A percentile compares a stretch with the other conserved stretches of the same genome.
Evolutionary conservation across 2,113 vertebrate genomes (phyloP).

Genomic region (Connochaetes taurinus): DNA sequence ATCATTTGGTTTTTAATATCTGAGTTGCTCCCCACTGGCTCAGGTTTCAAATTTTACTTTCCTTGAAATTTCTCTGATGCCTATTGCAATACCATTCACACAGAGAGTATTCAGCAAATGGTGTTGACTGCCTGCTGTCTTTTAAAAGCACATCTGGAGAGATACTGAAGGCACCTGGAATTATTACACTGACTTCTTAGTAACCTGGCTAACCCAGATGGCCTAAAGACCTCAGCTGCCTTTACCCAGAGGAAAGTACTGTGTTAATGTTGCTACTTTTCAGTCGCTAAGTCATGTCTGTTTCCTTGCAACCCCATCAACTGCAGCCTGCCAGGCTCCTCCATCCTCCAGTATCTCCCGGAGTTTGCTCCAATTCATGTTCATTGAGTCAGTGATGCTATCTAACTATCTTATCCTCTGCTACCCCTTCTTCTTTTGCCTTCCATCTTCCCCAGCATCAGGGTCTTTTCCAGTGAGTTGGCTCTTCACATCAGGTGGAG

Average conservation of each 20-base stretch:
- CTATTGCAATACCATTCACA: slow-evolving; percentile 32
- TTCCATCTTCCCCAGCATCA: not conserved
- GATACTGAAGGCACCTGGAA: slow-evolving; percentile 45
- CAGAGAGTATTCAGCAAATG: slow-evolving; percentile 54
- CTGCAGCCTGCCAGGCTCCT: not conserved
- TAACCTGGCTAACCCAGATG: slow-evolving; percentile 41
- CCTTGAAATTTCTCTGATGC: slow-evolving; percentile 66
- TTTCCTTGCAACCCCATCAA: not conserved
- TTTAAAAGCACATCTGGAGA: slow-evolving; percentile 63
- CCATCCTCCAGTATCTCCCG: not conserved
- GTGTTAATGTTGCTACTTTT: not conserved
- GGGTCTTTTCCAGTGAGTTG: not conserved
- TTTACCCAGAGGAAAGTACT: not conserved
- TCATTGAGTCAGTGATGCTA: not conserved
- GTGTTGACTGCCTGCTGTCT: slow-evolving; percentile 32
- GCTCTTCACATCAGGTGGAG: not conserved
- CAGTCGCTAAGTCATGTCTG: not conserved
- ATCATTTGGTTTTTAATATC: slow-evolving; percentile 65
- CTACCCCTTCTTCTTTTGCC: not conserved
- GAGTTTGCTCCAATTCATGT: not conserved
- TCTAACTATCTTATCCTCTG: not conserved
- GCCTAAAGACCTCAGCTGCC: not conserved
- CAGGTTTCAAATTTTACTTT: slow-evolving; percentile 55
- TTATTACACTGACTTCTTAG: slow-evolving; percentile 46
- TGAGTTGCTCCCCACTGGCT: slow-evolving; percentile 46